Conservation (phyloP, 2,113 vertebrate genomes). For the Triplophysa siluroides region DNA sequence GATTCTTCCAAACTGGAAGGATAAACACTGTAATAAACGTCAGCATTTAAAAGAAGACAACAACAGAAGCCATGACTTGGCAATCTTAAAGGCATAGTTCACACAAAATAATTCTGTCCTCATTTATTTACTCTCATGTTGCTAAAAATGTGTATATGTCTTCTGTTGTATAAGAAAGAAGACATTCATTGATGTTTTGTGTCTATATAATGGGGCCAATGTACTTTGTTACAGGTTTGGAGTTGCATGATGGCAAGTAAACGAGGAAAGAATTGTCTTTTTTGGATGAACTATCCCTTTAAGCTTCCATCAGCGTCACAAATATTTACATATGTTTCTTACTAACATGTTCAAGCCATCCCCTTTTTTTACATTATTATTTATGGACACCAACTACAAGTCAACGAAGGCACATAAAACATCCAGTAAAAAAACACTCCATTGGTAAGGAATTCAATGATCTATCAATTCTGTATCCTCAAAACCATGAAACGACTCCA, state of each 20-base stretch:
- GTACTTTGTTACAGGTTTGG: too few species aligned
- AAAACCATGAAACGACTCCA: constrained; percentile 79
- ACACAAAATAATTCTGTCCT: too few species aligned
- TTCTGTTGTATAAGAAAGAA: too few species aligned
- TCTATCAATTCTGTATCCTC: constrained; percentile 76
- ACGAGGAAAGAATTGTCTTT: too few species aligned
- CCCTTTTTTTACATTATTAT: neutral
- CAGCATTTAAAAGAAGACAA: neutral
- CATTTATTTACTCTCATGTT: too few species aligned
- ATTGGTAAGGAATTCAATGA: neutral
- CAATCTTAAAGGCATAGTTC: too few species aligned
- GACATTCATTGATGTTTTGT: too few species aligned
- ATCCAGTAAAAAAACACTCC: too few species aligned
- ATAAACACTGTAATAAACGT: neutral
- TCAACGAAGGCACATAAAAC: neutral
- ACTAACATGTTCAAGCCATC: neutral
- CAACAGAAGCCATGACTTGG: neutral
- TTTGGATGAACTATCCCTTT: neutral
- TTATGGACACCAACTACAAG: neutral
- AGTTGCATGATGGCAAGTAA: too few species aligned
- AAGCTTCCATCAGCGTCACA: neutral
- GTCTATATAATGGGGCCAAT: too few species aligned
- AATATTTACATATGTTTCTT: constrained; percentile 12
- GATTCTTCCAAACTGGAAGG: neutral
- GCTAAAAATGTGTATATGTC: too few species aligned